phyloP scores from a whole-genome alignment of 92 coral and sea anemone species.

The Actinernus sp. region DNA sequence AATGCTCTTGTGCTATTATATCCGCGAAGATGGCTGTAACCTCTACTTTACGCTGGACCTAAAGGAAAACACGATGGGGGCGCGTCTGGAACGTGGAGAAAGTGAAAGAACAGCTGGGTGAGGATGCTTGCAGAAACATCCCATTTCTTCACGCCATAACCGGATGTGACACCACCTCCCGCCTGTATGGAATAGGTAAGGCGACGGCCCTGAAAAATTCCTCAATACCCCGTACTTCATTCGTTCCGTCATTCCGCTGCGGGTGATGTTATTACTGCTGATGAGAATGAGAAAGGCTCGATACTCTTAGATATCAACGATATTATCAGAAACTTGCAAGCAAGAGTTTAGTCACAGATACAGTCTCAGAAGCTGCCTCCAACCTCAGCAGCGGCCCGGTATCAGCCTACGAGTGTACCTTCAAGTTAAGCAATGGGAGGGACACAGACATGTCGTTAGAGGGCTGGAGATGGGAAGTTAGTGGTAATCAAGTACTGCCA shows the following conservation, averaged over 20 bases:
- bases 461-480: constrained; percentile 31
- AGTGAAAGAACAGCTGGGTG: constrained; percentile 14
- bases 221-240: no score
- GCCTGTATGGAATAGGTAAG: constrained; percentile 20
- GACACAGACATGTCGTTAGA: constrained; percentile 7
- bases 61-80: constrained; percentile 22
- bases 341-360: constrained; percentile 18
- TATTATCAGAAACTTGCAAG: constrained; percentile 45
- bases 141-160: constrained; percentile 28
- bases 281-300: no score
- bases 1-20: constrained; percentile 21
- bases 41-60: constrained; percentile 37
- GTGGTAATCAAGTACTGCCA: constrained; percentile 11
- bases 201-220: constrained; percentile 37
- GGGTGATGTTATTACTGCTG: no score
- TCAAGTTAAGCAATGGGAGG: constrained; percentile 49
- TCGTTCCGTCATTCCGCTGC: no score
- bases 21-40: constrained; percentile 7
- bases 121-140: constrained; percentile 10
- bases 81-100: constrained; percentile 27
- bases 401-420: constrained; percentile 32
- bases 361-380: constrained; percentile 42
- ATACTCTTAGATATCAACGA: constrained; percentile 27
- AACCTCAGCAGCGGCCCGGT: constrained; percentile 43
- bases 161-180: constrained; percentile 45